A percentile compares a stretch with the other conserved stretches of the same genome.
phyloP scores from a whole-genome alignment of 2,113 vertebrate genomes.

The Nasalis larvatus region DNA sequence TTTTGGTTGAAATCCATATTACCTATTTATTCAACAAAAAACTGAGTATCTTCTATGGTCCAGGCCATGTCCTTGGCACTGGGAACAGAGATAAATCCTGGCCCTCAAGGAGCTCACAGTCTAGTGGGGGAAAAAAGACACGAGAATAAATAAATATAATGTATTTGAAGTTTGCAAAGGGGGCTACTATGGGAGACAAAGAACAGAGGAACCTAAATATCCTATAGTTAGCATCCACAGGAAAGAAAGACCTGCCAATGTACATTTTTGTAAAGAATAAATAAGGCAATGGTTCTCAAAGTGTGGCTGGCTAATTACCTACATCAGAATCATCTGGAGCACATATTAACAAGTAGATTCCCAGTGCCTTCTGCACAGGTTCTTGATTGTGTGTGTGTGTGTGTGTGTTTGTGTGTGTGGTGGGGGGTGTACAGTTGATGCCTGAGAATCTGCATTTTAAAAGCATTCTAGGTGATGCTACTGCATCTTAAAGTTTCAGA shows the following conservation, averaged over 20 bases:
- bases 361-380: neutral
- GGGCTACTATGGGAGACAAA: neutral
- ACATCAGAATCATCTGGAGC: neutral
- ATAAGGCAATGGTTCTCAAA: slow-evolving; percentile 31
- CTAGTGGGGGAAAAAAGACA: neutral
- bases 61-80: slow-evolving; percentile 30
- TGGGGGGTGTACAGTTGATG: neutral
- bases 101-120: slow-evolving; percentile 69
- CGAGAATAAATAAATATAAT: neutral
- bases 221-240: neutral
- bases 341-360: neutral
- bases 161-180: neutral
- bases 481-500: neutral
- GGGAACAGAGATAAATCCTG: slow-evolving; percentile 40
- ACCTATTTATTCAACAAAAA: slow-evolving; percentile 63
- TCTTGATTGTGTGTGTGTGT: neutral
- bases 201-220: neutral
- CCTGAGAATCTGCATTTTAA: neutral
- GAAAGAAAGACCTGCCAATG: neutral
- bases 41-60: slow-evolving; percentile 44
- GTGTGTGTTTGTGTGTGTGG: neutral
- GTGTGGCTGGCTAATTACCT: neutral
- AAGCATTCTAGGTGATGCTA: slow-evolving; percentile 37
- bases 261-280: neutral
- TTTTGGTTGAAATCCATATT: slow-evolving; percentile 44